A percentile compares a stretch with the other conserved stretches of the same genome.
Conservation (phyloP, 2,888 invertebrate genomes). For the Ectropis crepuscularia region DNA sequence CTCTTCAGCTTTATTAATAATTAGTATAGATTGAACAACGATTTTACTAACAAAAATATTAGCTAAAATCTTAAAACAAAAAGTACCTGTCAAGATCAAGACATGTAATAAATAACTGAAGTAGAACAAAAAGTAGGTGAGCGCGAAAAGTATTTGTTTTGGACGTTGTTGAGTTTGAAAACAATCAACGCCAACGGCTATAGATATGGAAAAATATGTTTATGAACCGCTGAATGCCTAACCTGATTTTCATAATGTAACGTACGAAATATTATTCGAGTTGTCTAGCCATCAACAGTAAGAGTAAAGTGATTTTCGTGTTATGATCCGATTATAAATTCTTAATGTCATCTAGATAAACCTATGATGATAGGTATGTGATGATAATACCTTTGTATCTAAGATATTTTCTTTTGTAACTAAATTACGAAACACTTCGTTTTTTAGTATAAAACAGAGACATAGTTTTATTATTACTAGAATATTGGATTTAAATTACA, state of each 20-base stretch:
- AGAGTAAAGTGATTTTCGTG: constrained; percentile 13
- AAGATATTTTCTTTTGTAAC: too few relatives aligned
- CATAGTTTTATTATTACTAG: too few relatives aligned
- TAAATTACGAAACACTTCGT: too few relatives aligned
- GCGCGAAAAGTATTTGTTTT: constrained; percentile 6
- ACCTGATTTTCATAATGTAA: constrained; percentile 18
- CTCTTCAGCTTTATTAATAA: too few relatives aligned
- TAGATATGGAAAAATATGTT: constrained; percentile 20
- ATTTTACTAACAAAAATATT: not conserved
- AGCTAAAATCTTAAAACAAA: not conserved
- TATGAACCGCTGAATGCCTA: constrained; percentile 21
- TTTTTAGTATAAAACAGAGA: too few relatives aligned
- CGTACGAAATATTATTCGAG: constrained; percentile 18
- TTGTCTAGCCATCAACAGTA: constrained; percentile 14
- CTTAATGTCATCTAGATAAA: not conserved
- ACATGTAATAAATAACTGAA: not conserved
- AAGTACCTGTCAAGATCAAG: not conserved
- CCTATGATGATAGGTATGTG: not conserved
- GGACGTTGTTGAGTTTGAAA: constrained; percentile 11
- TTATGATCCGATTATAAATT: not conserved
- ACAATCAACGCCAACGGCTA: constrained; percentile 8
- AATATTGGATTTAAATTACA: too few relatives aligned
- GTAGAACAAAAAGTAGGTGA: constrained; percentile 4
- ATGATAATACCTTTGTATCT: not conserved
- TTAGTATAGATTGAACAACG: not conserved